Evolutionary conservation across 2,797 vertebrate species (phyloP), one percentile per base, ranked within the genome.

Genomic region (Sphaeramia orbicularis): DNA sequence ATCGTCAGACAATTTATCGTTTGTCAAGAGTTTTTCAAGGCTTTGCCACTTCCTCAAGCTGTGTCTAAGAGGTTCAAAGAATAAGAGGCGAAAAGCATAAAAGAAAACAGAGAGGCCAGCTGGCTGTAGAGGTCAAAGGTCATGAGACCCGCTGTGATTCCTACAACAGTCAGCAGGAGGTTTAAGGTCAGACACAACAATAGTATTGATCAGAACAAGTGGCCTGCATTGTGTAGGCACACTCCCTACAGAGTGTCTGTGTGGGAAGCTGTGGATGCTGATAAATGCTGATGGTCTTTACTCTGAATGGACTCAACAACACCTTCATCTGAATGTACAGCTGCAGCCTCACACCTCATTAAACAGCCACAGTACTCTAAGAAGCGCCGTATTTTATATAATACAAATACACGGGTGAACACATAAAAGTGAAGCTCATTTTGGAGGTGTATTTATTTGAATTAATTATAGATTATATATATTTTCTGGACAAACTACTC

Each of bases 151-250:
- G 44, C 71, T 67, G 72, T 54, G 78, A 65, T 60, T 32, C 37
- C 55, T 68, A 82, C 70, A 89, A 78, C 84, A 82, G 79, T 80
- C 71, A 56, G 81, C 71, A 61, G 76, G 85, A 84, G 84, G 73
- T 69, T 41, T 56, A 21, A 62, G 81, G 79, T 87, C 81, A 30
- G 37, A 70, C 50, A 40, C n/a, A 82, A 90, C 87, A 90, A 90
- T 89, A 63, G 67, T 89, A 90, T 89, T 86, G 85, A 92, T 90
- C 65, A 67, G 76, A 38, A 73, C 84, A 85, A 86, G 72, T 76
- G 66, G 83, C 56, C 70, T 65, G 44, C 35, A 86, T 90, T 90
- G 88, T 90, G 68, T 64, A 40, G 84, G 74, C 86, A 90, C 81
- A 55, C 77, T 90, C 86, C 81, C 85, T 69, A 62, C 71, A 79